Base-by-base conservation (phyloP, 2,113 vertebrate species). In the Cyanistes caeruleus region DNA sequence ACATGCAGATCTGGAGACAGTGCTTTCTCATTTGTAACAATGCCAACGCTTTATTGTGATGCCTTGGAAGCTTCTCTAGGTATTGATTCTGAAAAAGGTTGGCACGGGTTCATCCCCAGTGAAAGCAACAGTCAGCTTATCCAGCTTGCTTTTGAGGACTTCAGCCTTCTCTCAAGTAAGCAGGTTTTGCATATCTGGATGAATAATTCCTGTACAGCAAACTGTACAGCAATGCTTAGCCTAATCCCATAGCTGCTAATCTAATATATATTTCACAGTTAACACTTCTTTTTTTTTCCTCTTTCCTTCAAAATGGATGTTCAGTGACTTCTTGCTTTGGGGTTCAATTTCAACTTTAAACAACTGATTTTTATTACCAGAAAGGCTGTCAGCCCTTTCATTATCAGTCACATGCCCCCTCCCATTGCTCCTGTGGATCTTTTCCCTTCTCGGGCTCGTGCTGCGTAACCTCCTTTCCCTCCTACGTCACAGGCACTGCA, bases 391-490 rank as follows among this genome's bases (percentile, higher is more conserved):
- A 88, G 79, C 58, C 49, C 39, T 53, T 55, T 63, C 82, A 28
- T 70, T 55, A 11, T 39, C 70, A 86, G 78, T 85, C 93, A 86
- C 10, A 9, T 68, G 81, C 90, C 73, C 75, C 48, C 62, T 95
- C 84, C 88, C 79, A 21, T 77, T 70, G 81, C 19, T 27, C 77
- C 77, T n/a, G 51, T 65, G 64, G 81, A 95, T 91, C 48, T 91
- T 70, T 92, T 28, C 68, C 67, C 65, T 75, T 53, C 63, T 68
- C 55, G 23, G 31, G 88, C 60, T 94, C 93, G 68, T 3, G 53
- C 93, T 93, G 90, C 1, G n/a, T 95, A 96, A 90, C 95, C 97
- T 96, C 68, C 59, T 96, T 96, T 93, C 87, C 83, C 69, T 84
- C 81, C 68, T 27, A 79, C 69, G 69, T 96, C 90, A 90, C 84